Percentiles rank a stretch among this genome's conserved stretches.
Conservation (phyloP, 1,140 invertebrate genomes). For the Coboldia fuscipes region DNA sequence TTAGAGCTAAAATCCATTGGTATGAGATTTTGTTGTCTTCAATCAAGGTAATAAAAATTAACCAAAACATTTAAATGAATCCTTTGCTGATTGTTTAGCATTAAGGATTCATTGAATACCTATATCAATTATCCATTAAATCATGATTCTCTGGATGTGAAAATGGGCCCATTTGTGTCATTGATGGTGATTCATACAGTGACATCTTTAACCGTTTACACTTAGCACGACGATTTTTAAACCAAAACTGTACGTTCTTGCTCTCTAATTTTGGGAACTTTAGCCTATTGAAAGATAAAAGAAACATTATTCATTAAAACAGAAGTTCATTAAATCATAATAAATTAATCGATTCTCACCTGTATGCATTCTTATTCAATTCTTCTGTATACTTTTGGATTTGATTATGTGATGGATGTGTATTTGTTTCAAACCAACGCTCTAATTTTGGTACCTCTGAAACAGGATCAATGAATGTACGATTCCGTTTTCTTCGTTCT, state of each 20-base stretch:
- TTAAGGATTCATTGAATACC: too few relatives aligned
- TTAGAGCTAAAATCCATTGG: too few relatives aligned
- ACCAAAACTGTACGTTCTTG: slow-evolving; percentile 96
- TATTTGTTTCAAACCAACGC: slow-evolving; percentile 93
- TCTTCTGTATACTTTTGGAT: slow-evolving; percentile 95
- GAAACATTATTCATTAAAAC: background rate
- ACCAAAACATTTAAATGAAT: too few relatives aligned
- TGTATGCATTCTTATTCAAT: slow-evolving; percentile 79
- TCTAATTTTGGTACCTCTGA: slow-evolving; percentile 92
- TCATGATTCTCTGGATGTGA: slow-evolving; percentile 2
- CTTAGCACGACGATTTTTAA: slow-evolving; percentile 89
- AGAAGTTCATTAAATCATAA: background rate
- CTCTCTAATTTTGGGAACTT: slow-evolving; percentile 92
- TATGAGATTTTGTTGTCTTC: too few relatives aligned
- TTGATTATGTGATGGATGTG: slow-evolving; percentile 89
- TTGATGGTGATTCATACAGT: slow-evolving; percentile 43
- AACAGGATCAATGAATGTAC: slow-evolving; percentile 97
- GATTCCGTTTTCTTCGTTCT: slow-evolving; percentile 76
- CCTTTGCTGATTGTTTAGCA: too few relatives aligned
- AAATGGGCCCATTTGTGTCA: slow-evolving; percentile 14
- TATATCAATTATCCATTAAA: too few relatives aligned
- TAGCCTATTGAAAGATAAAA: slow-evolving; percentile 30
- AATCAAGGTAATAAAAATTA: too few relatives aligned
- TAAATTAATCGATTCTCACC: slow-evolving; percentile 9
- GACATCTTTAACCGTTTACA: slow-evolving; percentile 85